phyloP scores from a whole-genome alignment of 2,113 vertebrate species.

The Rhinichthys klamathensis region DNA sequence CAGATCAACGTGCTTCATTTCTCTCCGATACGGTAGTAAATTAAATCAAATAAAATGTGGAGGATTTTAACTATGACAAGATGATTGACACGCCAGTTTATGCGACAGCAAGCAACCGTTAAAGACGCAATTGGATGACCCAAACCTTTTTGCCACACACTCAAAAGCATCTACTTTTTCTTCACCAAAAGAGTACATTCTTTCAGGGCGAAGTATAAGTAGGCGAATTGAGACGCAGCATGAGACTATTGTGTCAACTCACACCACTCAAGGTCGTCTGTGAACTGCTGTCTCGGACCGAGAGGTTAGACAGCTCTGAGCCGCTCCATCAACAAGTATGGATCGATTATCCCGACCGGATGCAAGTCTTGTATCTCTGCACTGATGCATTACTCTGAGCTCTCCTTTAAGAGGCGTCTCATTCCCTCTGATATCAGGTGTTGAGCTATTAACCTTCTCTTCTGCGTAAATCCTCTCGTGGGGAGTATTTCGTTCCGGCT shows the following conservation, averaged over 20 bases:
- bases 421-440: slow-evolving; percentile 1
- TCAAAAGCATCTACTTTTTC: too few species aligned
- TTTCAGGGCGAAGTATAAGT: too few species aligned
- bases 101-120: too few species aligned
- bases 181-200: too few species aligned
- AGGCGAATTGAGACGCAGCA: too few species aligned
- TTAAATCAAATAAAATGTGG: too few species aligned
- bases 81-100: too few species aligned
- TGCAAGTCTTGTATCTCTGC: slow-evolving; percentile 2
- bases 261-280: background rate
- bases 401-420: background rate
- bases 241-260: background rate
- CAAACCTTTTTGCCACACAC: too few species aligned
- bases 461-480: background rate
- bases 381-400: background rate
- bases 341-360: slow-evolving; percentile 39
- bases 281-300: background rate
- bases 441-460: background rate
- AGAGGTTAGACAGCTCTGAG: slow-evolving; percentile 14
- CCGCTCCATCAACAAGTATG: slow-evolving; percentile 38
- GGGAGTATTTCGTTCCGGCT: background rate
- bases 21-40: too few species aligned
- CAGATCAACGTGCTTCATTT: too few species aligned
- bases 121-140: too few species aligned
- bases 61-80: too few species aligned